Base-by-base conservation (phyloP, 2,888 invertebrate genomes). In the Chrysopilus asiliformis region DNA sequence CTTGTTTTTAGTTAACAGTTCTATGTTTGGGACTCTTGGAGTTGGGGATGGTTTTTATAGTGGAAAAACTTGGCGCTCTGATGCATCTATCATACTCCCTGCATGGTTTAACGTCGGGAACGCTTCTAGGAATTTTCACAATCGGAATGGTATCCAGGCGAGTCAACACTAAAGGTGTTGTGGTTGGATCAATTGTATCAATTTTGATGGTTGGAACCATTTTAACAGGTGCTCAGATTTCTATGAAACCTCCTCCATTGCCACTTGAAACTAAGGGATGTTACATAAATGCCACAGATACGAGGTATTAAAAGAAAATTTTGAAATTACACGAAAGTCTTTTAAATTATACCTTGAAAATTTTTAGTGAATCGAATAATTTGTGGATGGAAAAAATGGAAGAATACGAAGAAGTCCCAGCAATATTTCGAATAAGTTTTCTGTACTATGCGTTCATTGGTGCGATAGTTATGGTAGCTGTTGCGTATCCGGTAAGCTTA, bases 361-460 rank as follows among this genome's bases (percentile, higher is more conserved):
- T n/a, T n/a, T n/a, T n/a, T n/a, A n/a, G n/a, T n/a, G n/a, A n/a
- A n/a, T n/a, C n/a, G n/a, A n/a, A n/a, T n/a, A n/a, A n/a, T n/a
- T n/a, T 36, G 42, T 13, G 7, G 28, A 28, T 13, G 7, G 22
- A 22, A 9, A 9, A 22, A 31, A 36, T 32, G 9, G n/a, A 19
- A 8, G 29, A 16, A 19, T 18, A 20, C 29, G 36, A 41, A 30
- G 34, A 43, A 32, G 27, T 45, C 36, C 32, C 36, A 6, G 34
- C 37, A 37, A 18, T 42, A n/a, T 80, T 75, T 56, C 62, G 70
- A 12, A 65, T 80, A 36, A 74, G 78, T 1, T 77, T 78, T 56
- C 72, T 79, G 43, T 79, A 76, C 58, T 79, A 78, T 49, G 71
- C 74, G 0, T 60, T 73, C 9, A 68, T 76, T 2, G 79, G 79